A percentile compares a stretch with the other conserved stretches of the same genome.
Evolutionary conservation across 2,797 vertebrate genomes (phyloP).

Genomic region (Periparus ater): DNA sequence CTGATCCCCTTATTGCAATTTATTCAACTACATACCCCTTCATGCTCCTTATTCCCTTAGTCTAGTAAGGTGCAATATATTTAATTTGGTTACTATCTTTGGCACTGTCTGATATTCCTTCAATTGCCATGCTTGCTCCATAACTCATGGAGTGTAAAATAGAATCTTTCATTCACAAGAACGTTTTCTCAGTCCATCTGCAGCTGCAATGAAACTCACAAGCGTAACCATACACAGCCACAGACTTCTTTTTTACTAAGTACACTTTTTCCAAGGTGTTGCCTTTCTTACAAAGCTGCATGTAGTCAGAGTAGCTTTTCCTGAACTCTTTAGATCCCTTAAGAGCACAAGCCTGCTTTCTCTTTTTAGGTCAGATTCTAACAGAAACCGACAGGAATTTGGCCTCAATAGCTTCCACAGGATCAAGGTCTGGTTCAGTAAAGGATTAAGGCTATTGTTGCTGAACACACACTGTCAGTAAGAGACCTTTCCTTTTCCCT

Average conservation of each 20-base stretch:
- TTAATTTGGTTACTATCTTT: background rate
- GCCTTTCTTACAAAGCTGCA: background rate
- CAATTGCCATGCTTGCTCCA: background rate
- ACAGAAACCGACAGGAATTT: background rate
- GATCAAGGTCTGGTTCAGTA: background rate
- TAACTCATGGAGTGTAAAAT: background rate
- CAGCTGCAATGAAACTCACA: background rate
- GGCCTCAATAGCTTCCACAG: slow-evolving; percentile 5
- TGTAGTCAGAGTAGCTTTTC: background rate
- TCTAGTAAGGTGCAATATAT: background rate
- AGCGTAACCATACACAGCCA: background rate
- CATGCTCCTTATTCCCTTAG: background rate
- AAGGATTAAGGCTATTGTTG: background rate
- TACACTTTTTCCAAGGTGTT: background rate
- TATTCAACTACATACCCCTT: background rate
- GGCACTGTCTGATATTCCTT: background rate
- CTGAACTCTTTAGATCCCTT: background rate
- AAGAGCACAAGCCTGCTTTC: background rate
- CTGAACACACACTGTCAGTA: background rate
- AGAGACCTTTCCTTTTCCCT: background rate
- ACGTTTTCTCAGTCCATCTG: background rate
- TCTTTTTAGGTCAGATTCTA: slow-evolving; percentile 12
- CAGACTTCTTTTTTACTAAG: background rate
- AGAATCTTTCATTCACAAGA: background rate
- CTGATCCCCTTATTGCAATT: background rate